Evolutionary conservation across 2,113 vertebrate species (phyloP), one percentile per base, ranked within the genome.

Genomic region (Albula goreensis): DNA sequence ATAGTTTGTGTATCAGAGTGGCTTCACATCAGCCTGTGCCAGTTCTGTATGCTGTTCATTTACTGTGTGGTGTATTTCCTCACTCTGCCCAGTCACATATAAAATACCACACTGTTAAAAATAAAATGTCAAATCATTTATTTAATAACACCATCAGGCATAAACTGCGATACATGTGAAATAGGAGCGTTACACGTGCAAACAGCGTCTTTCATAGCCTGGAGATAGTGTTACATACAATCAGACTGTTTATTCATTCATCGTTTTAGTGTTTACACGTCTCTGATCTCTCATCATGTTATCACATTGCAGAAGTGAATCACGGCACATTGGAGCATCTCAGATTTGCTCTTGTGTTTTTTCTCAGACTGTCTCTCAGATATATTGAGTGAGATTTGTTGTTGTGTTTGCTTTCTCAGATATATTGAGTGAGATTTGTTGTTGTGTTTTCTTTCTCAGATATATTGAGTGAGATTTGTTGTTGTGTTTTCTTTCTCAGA

Each of bases 71-170:
- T 11, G 48, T 57, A 78, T 3, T 78, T 78, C 53, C 10, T 50
- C 25, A 4, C n/a, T 53, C 52, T 51, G 48, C 56, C 56, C 56
- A 60, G 19, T 50, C 53, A 49, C 66, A 83, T 53, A 60, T 52
- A 60, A 83, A 80, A 87, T 52, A 63, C 56, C 56, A 22, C 52
- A 87, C 53, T 56, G 9, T 66, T 83, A 87, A 87, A 83, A 83
- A 83, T 83, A 87, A 79, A 84, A 84, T 83, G n/a, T 80, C 48
- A 80, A 41, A 53, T 53, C 78, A 50, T 85, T 60, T 87, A 83
- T 84, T 87, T 87, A 66, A 83, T 82, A 83, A 87, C 77, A 52
- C 13, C 82, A 84, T n/a, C 10, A 80, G 74, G 57, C 7, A 78
- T 60, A 79, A 86, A 82, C 19, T 63, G 85, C 6, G 85, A 83